Percentiles rank a stretch among this genome's conserved stretches.
phyloP scores from a whole-genome alignment of 2,888 invertebrate genomes.

The Didymodactylos carnosus region DNA sequence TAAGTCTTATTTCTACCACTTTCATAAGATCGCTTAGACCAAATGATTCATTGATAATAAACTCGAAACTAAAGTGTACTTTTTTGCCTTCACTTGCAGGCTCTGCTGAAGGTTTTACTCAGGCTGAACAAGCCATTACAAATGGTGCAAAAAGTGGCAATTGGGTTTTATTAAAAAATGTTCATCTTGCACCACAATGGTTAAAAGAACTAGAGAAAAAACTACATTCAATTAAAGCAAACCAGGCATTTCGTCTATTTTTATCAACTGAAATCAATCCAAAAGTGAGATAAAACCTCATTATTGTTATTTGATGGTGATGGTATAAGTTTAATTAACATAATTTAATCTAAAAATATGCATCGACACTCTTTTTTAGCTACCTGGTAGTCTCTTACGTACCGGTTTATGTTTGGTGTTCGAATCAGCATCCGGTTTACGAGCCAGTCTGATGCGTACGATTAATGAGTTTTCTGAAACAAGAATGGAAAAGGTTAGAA shows the following conservation, averaged over 20 bases:
- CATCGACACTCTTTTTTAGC: background rate
- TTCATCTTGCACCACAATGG: slow-evolving; percentile 95
- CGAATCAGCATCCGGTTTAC: slow-evolving; percentile 93
- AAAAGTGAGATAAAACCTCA: slow-evolving; percentile 41
- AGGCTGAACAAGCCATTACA: slow-evolving; percentile 87
- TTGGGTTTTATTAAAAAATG: slow-evolving; percentile 93
- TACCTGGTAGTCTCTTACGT: slow-evolving; percentile 53
- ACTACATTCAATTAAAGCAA: slow-evolving; percentile 66
- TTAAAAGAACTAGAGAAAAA: slow-evolving; percentile 94
- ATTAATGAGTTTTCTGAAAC: slow-evolving; percentile 40
- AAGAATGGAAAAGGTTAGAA: slow-evolving; percentile 10
- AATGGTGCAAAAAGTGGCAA: slow-evolving; percentile 85
- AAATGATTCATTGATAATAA: too few relatives aligned
- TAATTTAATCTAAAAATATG: too few relatives aligned
- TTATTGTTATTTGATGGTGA: slow-evolving; percentile 27
- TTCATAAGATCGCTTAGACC: too few relatives aligned
- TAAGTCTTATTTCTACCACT: too few relatives aligned
- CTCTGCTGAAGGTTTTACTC: slow-evolving; percentile 94
- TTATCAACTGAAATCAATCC: slow-evolving; percentile 97
- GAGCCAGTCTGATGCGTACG: slow-evolving; percentile 30
- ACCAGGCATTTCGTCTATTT: slow-evolving; percentile 78
- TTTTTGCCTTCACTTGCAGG: slow-evolving; percentile 38
- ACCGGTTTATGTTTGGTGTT: slow-evolving; percentile 83
- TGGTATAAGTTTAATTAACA: too few relatives aligned
- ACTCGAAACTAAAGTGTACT: too few relatives aligned